A percentile compares a stretch with the other conserved stretches of the same genome.
These are phyloP conservation scores for Melanotaenia pygmaea DNA, from an alignment of 2,797 vertebrate genomes.

Conservation along the genomic window DNA sequence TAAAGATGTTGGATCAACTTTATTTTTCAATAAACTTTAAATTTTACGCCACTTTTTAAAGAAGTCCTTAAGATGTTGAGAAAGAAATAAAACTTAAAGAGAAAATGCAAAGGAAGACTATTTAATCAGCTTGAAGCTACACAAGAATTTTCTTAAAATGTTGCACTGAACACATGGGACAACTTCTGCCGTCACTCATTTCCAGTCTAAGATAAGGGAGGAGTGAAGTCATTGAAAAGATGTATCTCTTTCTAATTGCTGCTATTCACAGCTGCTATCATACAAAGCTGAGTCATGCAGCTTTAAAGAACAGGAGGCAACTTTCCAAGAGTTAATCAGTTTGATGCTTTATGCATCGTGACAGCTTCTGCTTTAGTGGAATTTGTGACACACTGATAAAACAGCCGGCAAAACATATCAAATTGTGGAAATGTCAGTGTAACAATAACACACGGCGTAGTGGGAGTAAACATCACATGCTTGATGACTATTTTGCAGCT, in stretches of 20 bases:
- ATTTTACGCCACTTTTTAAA: too few species aligned
- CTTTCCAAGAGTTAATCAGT: conserved; percentile 5
- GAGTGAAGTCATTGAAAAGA: background rate
- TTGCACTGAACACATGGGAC: background rate
- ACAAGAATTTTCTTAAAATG: background rate
- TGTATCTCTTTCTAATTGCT: background rate
- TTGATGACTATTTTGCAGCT: conserved; percentile 22
- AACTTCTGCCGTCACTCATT: background rate
- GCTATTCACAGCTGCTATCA: background rate
- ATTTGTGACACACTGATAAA: conserved; percentile 11
- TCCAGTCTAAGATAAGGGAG: background rate
- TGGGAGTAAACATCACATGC: conserved; percentile 17
- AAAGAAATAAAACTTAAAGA: too few species aligned
- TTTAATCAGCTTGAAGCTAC: too few species aligned
- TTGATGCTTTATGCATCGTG: conserved; percentile 11
- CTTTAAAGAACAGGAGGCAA: conserved; percentile 10
- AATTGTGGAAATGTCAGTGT: background rate
- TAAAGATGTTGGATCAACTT: too few species aligned
- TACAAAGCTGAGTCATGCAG: background rate
- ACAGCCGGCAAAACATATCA: conserved; percentile 3
- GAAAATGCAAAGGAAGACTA: too few species aligned
- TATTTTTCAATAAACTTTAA: too few species aligned
- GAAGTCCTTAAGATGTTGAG: too few species aligned
- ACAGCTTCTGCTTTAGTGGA: conserved; percentile 20
- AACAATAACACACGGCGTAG: conserved; percentile 5